Evolutionary conservation across 2,113 vertebrate genomes (phyloP), one percentile per base, ranked within the genome.

Genomic region (Acinonyx jubatus): DNA sequence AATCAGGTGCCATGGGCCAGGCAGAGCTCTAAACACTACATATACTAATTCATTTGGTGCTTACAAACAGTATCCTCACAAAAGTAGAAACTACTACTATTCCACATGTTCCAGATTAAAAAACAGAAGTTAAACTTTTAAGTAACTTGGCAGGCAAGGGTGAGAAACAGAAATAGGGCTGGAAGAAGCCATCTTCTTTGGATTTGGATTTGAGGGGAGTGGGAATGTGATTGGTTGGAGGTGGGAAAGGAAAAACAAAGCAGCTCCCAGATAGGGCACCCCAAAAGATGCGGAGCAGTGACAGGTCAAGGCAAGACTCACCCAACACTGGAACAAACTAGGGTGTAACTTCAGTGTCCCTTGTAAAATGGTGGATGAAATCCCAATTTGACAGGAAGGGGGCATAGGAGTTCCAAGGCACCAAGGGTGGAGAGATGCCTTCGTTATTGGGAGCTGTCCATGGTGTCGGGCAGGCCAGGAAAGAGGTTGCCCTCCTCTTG

Each of bases 371-470:
- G 45, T 10, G 3, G 48, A 41, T 52, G 13, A 76, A 97, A 93
- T 81, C 76, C 83, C 78, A 52, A 2, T 45, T 68, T 73, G 89
- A 16, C 31, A 82, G 89, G 65, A 92, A 96, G 36, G 14, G 15
- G 27, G 68, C 41, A 61, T 4, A 89, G n/a, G 74, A 87, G 29
- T 45, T 50, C 79, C 73, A 3, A 76, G 29, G 52, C 3, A 50
- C 83, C 66, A 14, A 57, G 78, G 29, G 18, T 71, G 50, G 25
- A 88, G 94, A 88, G 76, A 50, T 6, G 52, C 0, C 65, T 63
- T 10, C 2, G 18, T 90, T 96, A 98, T 29, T 1, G 13, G 97
- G 98, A 98, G 95, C 98, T 98, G 98, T 98, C 98, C 98, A 98
- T 98, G 98, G 97, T 98, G 90, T 95, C 8, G 0, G 4, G 1